A percentile compares a stretch with the other conserved stretches of the same genome.
phyloP scores from a whole-genome alignment of 1,140 invertebrate species.

The Drosophila pseudoananassae region DNA sequence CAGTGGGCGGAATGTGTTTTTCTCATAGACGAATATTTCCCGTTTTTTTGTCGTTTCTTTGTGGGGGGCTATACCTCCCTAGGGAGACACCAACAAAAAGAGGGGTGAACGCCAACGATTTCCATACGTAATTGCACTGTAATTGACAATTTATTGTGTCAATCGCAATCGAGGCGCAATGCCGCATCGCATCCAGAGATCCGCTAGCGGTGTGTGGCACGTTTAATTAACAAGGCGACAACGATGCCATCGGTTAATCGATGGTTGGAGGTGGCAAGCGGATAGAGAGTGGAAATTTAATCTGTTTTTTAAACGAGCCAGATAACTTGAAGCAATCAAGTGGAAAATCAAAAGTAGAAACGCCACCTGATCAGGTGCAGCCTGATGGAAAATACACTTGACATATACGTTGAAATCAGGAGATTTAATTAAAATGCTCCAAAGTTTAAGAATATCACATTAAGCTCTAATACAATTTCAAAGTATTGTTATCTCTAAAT shows the following conservation, averaged over 20 bases:
- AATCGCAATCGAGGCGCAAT: constrained; percentile 79
- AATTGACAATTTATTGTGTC: constrained; percentile 83
- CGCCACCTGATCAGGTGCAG: constrained; percentile 30
- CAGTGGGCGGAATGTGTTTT: neutral
- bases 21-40: constrained; percentile 15
- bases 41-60: constrained; percentile 19
- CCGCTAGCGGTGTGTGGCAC: constrained; percentile 54
- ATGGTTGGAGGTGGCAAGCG: constrained; percentile 5
- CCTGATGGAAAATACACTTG: constrained; percentile 6
- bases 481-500: neutral
- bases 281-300: constrained; percentile 54
- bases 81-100: constrained; percentile 7
- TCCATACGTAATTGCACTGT: constrained; percentile 82
- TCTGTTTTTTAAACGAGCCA: constrained; percentile 62
- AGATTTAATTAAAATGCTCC: neutral
- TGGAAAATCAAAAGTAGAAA: constrained; percentile 53
- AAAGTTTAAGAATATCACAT: neutral
- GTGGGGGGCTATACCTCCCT: constrained; percentile 13
- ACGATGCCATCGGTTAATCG: constrained; percentile 60
- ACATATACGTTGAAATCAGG: neutral
- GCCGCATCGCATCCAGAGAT: constrained; percentile 57
- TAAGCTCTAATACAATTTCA: too few relatives aligned
- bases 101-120: constrained; percentile 51
- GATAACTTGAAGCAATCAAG: constrained; percentile 59
- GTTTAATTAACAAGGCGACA: constrained; percentile 82